Base-by-base conservation (phyloP, 1,140 invertebrate genomes). In the Saxidomus purpurata region DNA sequence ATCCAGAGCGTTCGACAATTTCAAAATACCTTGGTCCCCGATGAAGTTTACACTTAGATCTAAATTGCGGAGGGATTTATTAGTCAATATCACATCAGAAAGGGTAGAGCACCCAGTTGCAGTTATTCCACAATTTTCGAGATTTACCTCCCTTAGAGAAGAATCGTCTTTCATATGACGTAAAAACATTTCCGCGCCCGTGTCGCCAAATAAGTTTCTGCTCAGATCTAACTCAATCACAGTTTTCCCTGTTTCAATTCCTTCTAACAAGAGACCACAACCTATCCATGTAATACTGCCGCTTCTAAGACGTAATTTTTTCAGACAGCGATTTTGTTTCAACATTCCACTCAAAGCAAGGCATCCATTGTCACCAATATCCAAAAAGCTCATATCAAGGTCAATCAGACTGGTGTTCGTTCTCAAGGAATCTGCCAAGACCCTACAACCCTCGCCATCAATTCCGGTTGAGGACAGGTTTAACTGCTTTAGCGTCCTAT, bases 41-140 rank as follows among this genome's bases (percentile, higher is more conserved):
- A 95, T 92, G 34, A 93, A 91, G 83, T 95, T 95, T 17, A 94
- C 93, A 84, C 95, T 95, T 1, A 95, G 77, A 81, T 95, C 94
- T 38, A 95, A 90, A 34, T 91, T 87, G 31, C 87, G 76, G 13
- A 95, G 89, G n/a, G 92, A 92, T 69, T 92, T 95, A 83, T 94
- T 94, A 11, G 89, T 91, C 22, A 92, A 77, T 28, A 95, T 89
- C 11, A 94, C 84, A 74, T 94, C 92, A 28, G 93, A 92, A 34
- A 95, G 77, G 28, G 90, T 77, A 2, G 92, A 90, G 88, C 93
- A 94, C 8, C 93, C 94, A 19, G 59, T 77, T 9, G 89, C 80
- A 4, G 94, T 94, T 17, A 95, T 89, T 15, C 93, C 94, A 91
- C 95, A 95, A 81, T 94, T 95, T 87, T 95, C 95, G 9, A 95